A percentile compares a stretch with the other conserved stretches of the same genome.
Conservation (phyloP, 2,888 invertebrate genomes). For the Spodoptera picta region DNA sequence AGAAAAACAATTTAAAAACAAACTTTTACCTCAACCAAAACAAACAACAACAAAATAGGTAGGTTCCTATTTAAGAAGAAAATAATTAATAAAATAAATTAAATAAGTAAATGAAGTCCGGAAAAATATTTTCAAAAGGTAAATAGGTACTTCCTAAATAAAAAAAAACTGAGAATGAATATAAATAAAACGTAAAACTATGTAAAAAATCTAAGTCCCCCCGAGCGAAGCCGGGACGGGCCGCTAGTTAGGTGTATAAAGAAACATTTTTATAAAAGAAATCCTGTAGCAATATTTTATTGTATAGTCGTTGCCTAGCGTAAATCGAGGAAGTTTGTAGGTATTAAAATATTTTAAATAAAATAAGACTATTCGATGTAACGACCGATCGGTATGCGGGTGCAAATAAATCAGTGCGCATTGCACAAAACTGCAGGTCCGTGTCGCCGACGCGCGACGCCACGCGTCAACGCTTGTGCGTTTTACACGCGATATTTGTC, state of each 20-base stretch:
- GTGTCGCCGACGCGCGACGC: constrained; percentile 62
- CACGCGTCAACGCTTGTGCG: constrained; percentile 65
- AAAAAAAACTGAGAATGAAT: no score
- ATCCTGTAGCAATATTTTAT: constrained; percentile 30
- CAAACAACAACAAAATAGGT: no score
- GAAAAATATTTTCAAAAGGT: no score
- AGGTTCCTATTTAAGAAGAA: no score
- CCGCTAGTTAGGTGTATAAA: not conserved
- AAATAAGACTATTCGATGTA: constrained; percentile 61
- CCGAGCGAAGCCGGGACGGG: no score
- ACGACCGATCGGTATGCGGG: constrained; percentile 64
- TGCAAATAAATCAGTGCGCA: constrained; percentile 79
- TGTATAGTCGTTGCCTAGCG: constrained; percentile 19
- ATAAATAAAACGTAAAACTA: no score
- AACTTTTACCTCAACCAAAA: no score
- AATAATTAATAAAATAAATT: no score
- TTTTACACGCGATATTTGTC: constrained; percentile 51
- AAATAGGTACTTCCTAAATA: no score
- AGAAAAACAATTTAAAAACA: no score
- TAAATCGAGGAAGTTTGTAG: constrained; percentile 37
- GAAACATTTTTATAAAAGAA: constrained; percentile 25
- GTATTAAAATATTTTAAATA: constrained; percentile 59
- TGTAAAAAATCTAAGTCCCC: no score
- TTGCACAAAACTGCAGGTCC: constrained; percentile 74
- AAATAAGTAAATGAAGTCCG: no score